A percentile compares a stretch with the other conserved stretches of the same genome.
These are phyloP conservation scores for Lordiphosa mommai DNA, from an alignment of 1,140 invertebrate genomes.

Conservation along the genomic window DNA sequence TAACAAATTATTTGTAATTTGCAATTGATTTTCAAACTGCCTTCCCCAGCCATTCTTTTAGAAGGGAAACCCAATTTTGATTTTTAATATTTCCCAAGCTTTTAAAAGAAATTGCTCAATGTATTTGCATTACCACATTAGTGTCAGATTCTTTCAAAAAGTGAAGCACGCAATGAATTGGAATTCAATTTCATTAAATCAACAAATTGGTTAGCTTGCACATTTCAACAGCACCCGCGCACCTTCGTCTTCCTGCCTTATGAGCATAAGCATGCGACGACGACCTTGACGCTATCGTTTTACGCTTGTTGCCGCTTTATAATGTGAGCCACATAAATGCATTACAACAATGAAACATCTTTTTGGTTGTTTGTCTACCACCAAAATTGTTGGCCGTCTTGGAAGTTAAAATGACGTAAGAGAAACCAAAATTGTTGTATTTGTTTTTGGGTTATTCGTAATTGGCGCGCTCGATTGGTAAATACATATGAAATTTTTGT, in stretches of 20 bases:
- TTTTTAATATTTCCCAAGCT: too few relatives aligned
- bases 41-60: too few relatives aligned
- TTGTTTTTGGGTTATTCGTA: slow-evolving; percentile 37
- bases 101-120: too few relatives aligned
- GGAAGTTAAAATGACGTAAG: slow-evolving; percentile 26
- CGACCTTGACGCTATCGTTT: slow-evolving; percentile 14
- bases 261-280: neutral
- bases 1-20: too few relatives aligned
- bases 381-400: slow-evolving; percentile 28
- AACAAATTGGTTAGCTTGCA: neutral
- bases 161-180: neutral
- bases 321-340: slow-evolving; percentile 43
- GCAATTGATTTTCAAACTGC: too few relatives aligned
- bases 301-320: slow-evolving; percentile 6
- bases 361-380: slow-evolving; percentile 39
- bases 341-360: slow-evolving; percentile 18
- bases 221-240: slow-evolving; percentile 1
- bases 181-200: neutral
- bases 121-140: too few relatives aligned
- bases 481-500: slow-evolving; percentile 50
- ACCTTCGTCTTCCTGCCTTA: too few relatives aligned
- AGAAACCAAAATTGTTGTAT: slow-evolving; percentile 7
- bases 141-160: too few relatives aligned
- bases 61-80: too few relatives aligned
- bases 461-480: slow-evolving; percentile 68